A percentile compares a stretch with the other conserved stretches of the same genome.
Conservation (phyloP, 2,888 invertebrate genomes). For the Trissolcus brochymenae region DNA sequence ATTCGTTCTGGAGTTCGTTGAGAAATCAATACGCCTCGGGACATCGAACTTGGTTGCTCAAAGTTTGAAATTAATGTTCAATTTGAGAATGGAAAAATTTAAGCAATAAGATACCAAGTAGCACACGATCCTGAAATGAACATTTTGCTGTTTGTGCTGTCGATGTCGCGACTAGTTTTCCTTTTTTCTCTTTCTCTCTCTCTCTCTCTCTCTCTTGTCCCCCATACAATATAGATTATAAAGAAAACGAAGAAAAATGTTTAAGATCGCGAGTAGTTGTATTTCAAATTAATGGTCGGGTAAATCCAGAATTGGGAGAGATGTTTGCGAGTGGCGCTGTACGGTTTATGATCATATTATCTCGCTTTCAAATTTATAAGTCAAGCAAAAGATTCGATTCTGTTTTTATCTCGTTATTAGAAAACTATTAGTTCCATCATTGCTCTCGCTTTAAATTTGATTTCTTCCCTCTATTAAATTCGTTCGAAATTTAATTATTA, state of each 20-base stretch:
- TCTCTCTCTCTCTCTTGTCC: background rate
- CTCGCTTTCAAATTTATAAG: too few relatives aligned
- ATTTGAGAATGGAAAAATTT: constrained; percentile 27
- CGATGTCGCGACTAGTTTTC: constrained; percentile 8
- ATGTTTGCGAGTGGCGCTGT: too few relatives aligned
- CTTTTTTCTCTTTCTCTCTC: background rate
- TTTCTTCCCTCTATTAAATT: too few relatives aligned
- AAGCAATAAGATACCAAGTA: background rate
- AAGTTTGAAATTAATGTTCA: constrained; percentile 29
- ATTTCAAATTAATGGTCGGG: constrained; percentile 37
- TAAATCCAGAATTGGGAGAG: too few relatives aligned
- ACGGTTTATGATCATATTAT: constrained; percentile 2
- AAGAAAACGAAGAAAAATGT: constrained; percentile 21
- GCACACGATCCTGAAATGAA: constrained; percentile 14
- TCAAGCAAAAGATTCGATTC: too few relatives aligned
- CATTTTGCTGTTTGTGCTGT: constrained; percentile 12
- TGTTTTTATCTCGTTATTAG: too few relatives aligned
- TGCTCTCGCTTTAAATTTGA: too few relatives aligned
- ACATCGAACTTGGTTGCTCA: constrained; percentile 17
- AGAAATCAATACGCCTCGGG: constrained; percentile 25
- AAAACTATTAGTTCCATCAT: too few relatives aligned
- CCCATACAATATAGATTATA: background rate
- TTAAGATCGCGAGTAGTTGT: constrained; percentile 40
- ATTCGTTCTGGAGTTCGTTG: constrained; percentile 1
- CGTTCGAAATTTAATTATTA: too few relatives aligned